phyloP scores from a whole-genome alignment of 2,113 vertebrate genomes.

The Climacteris rufus region DNA sequence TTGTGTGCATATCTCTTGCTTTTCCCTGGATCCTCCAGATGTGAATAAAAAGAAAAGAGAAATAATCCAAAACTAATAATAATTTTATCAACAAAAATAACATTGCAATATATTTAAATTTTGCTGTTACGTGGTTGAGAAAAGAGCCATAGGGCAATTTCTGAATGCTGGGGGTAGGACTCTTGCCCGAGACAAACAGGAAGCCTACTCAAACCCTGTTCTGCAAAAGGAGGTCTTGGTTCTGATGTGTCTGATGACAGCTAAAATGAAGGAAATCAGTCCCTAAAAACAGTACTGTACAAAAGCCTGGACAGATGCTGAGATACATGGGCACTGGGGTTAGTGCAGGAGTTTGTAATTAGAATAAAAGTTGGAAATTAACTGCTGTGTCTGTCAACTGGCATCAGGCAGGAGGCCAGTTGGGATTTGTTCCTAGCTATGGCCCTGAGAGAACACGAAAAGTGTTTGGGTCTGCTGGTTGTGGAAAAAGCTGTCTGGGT shows the following conservation, averaged over 20 bases:
- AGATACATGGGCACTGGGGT: neutral
- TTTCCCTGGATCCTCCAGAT: neutral
- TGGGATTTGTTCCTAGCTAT: neutral
- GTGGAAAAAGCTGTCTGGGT: neutral
- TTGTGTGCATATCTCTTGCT: neutral
- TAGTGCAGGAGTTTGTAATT: neutral
- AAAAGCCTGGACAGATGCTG: neutral
- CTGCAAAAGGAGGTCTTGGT: neutral
- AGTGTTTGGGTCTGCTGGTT: neutral
- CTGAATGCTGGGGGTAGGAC: rapidly evolving
- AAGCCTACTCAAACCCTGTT: neutral
- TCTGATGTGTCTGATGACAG: neutral
- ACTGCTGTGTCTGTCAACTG: neutral
- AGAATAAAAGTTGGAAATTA: neutral
- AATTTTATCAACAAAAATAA: neutral
- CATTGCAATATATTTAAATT: neutral
- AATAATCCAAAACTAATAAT: neutral
- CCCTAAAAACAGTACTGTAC: neutral
- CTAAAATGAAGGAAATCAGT: neutral
- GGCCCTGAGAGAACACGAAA: neutral
- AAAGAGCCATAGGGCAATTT: neutral
- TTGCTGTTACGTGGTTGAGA: neutral
- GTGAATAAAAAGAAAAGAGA: neutral
- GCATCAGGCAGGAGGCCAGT: neutral
- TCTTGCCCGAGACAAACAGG: neutral